phyloP scores from a whole-genome alignment of 1,140 invertebrate species.

The Spodoptera litura region DNA sequence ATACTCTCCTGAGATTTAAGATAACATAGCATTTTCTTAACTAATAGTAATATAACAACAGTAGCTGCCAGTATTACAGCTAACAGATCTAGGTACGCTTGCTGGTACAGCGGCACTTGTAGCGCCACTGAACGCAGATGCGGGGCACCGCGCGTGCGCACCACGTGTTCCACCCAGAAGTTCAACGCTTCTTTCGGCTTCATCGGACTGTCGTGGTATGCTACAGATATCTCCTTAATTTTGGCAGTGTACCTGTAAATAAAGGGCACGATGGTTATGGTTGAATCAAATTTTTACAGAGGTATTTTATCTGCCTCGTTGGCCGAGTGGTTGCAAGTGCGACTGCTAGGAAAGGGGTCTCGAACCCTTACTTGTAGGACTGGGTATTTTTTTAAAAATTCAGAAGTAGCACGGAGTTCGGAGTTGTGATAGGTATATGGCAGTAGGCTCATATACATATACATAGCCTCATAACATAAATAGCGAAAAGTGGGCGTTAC shows the following conservation, averaged over 20 bases:
- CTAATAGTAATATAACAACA: neutral
- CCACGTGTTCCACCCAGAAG: slow-evolving; percentile 63
- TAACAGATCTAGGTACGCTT: slow-evolving; percentile 58
- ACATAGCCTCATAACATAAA: no score
- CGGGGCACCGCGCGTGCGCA: slow-evolving; percentile 61
- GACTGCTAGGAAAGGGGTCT: no score
- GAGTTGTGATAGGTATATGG: no score
- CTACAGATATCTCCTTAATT: slow-evolving; percentile 49
- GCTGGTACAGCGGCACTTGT: slow-evolving; percentile 61
- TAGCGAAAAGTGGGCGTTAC: no score
- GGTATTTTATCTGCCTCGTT: no score
- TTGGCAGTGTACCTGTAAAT: slow-evolving; percentile 54
- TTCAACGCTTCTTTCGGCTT: slow-evolving; percentile 42
- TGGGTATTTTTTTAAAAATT: no score
- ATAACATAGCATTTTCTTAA: neutral
- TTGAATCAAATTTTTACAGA: no score
- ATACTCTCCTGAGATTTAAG: neutral
- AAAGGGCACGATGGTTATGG: neutral
- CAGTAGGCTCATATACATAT: no score
- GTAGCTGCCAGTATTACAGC: slow-evolving; percentile 1
- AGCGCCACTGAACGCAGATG: slow-evolving; percentile 66
- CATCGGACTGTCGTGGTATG: slow-evolving; percentile 48
- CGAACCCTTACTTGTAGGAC: no score
- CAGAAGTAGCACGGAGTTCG: no score
- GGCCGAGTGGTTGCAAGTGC: no score